Conservation (phyloP, 2,113 vertebrate species). For the Fulmarus glacialis region DNA sequence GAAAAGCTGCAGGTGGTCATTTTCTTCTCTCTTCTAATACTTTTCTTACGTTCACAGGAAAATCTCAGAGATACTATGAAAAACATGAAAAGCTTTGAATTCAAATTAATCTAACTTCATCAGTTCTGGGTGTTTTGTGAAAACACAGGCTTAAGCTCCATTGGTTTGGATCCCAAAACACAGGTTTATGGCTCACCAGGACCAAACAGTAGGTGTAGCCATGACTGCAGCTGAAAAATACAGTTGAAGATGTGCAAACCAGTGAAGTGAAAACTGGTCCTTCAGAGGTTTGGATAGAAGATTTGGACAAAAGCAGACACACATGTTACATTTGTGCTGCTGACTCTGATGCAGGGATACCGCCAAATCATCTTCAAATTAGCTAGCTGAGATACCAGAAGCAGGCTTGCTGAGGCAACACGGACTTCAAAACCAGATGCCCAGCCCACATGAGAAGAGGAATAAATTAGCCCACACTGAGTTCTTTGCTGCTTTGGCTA, state of each 20-base stretch:
- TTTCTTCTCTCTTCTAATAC: constrained; percentile 13
- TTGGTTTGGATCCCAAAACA: neutral
- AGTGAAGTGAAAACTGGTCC: neutral
- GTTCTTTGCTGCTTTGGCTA: neutral
- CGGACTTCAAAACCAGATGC: neutral
- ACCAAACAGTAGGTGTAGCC: neutral
- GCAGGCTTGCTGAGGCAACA: neutral
- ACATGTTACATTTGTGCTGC: neutral
- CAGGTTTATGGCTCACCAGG: neutral
- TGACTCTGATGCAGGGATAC: neutral
- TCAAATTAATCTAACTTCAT: neutral
- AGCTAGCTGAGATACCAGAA: neutral
- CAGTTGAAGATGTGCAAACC: neutral
- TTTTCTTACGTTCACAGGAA: neutral
- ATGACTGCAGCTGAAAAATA: neutral
- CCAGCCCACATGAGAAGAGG: neutral
- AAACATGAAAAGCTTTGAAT: neutral
- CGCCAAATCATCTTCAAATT: neutral
- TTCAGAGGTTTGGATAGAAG: neutral
- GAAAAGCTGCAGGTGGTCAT: constrained; percentile 8
- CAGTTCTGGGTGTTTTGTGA: neutral
- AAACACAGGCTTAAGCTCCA: neutral
- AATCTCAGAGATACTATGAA: neutral
- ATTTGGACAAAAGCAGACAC: neutral
- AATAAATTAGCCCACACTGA: neutral